Conservation (phyloP, 1,140 invertebrate genomes). For the Lineus longissimus region DNA sequence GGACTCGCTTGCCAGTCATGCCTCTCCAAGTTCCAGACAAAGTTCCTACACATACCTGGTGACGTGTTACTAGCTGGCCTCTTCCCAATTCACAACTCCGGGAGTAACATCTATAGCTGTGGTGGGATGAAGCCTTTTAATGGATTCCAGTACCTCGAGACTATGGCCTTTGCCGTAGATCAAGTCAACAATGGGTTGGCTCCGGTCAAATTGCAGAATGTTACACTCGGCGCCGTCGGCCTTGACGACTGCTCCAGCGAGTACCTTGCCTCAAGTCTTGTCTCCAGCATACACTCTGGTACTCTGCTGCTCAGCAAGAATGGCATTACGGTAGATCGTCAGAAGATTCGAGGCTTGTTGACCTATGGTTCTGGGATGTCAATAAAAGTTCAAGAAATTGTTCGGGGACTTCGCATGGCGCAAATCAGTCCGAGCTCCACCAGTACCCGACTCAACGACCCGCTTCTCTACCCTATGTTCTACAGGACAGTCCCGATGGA, state of each 20-base stretch:
- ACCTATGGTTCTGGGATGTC: slow-evolving; percentile 39
- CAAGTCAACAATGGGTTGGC: slow-evolving; percentile 62
- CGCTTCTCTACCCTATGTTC: slow-evolving; percentile 71
- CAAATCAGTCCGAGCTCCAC: slow-evolving; percentile 56
- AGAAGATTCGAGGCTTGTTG: slow-evolving; percentile 33
- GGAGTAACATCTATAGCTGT: slow-evolving; percentile 51
- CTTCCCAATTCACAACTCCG: slow-evolving; percentile 68
- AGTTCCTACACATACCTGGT: slow-evolving; percentile 47
- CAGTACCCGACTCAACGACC: slow-evolving; percentile 69
- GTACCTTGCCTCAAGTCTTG: slow-evolving; percentile 27
- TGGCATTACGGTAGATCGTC: slow-evolving; percentile 10
- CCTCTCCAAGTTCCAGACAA: not conserved
- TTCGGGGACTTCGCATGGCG: slow-evolving; percentile 26
- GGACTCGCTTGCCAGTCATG: not conserved
- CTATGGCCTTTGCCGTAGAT: slow-evolving; percentile 76
- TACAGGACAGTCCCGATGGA: slow-evolving; percentile 76
- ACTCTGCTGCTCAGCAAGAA: slow-evolving; percentile 13
- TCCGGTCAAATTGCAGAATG: slow-evolving; percentile 55
- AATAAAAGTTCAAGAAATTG: slow-evolving; percentile 27
- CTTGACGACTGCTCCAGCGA: slow-evolving; percentile 42
- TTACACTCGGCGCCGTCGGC: slow-evolving; percentile 60
- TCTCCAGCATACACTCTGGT: slow-evolving; percentile 33
- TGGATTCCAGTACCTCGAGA: slow-evolving; percentile 71
- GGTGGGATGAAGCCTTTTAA: slow-evolving; percentile 65
- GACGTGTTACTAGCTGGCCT: slow-evolving; percentile 71